Percentiles rank a stretch among this genome's conserved stretches.
These are phyloP conservation scores for Catharus ustulatus DNA, from an alignment of 2,797 vertebrate species.

Conservation along the genomic window DNA sequence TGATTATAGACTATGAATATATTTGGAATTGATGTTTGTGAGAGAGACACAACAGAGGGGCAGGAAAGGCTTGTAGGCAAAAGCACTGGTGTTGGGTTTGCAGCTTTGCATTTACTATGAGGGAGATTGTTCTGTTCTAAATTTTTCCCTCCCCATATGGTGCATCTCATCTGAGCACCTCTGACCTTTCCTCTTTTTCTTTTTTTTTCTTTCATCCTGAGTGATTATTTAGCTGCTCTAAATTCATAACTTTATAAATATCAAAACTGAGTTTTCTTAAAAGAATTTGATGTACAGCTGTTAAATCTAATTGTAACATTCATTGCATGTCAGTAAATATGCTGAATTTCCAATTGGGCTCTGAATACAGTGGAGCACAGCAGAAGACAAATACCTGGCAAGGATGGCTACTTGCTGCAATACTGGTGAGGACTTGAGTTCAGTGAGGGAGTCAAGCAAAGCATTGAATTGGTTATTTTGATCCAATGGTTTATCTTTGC, in stretches of 20 bases:
- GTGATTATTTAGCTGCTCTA: neutral
- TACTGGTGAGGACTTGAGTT: neutral
- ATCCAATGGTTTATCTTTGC: neutral
- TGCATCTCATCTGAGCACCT: neutral
- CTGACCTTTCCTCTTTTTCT: neutral
- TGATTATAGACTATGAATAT: constrained; percentile 68
- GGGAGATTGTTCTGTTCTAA: neutral
- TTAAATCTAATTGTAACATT: neutral
- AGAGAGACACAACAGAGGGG: constrained; percentile 25
- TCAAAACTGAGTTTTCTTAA: neutral
- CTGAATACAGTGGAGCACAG: neutral
- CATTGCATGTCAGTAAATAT: neutral
- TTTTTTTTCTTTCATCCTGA: neutral
- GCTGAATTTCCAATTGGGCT: neutral
- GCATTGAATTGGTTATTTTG: neutral
- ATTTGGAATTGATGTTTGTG: constrained; percentile 57
- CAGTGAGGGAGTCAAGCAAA: neutral
- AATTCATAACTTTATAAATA: neutral
- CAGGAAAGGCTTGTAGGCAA: constrained; percentile 23
- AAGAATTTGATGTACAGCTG: neutral
- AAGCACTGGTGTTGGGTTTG: neutral
- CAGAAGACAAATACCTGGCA: neutral
- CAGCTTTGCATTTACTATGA: neutral
- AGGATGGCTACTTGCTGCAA: neutral
- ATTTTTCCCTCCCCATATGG: neutral